Evolutionary conservation across 2,113 vertebrate species (phyloP).

Genomic region (Coptodon bakossiorum): DNA sequence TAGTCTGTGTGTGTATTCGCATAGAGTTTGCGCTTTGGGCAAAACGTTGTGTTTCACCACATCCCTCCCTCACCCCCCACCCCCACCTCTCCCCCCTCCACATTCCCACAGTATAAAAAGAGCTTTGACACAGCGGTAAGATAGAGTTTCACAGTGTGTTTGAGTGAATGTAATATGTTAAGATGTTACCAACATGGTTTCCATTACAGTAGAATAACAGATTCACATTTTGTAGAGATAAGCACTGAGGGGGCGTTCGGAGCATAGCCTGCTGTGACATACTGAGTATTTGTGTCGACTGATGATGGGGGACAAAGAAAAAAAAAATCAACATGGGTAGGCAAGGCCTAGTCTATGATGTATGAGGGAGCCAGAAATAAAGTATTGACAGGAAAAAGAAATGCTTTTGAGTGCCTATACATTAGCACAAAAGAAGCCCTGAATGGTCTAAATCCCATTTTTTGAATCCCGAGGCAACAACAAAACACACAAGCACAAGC

Average conservation of each 20-base stretch:
- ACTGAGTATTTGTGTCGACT: conserved; percentile 66
- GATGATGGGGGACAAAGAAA: conserved; percentile 53
- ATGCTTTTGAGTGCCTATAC: conserved; percentile 20
- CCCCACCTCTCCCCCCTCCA: conserved; percentile 5
- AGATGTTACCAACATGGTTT: conserved; percentile 73
- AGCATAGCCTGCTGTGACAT: conserved; percentile 68
- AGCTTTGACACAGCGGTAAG: conserved; percentile 67
- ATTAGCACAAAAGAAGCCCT: conserved; percentile 44
- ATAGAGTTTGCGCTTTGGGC: conserved; percentile 72
- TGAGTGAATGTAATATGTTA: conserved; percentile 73
- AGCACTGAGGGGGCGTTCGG: conserved; percentile 65
- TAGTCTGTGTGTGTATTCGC: conserved; percentile 68
- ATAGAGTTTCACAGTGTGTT: conserved; percentile 74
- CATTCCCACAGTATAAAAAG: conserved; percentile 65
- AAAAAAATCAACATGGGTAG: conserved; percentile 50
- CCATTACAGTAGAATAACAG: conserved; percentile 70
- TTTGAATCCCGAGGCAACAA: conserved; percentile 49
- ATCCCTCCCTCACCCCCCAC: not conserved
- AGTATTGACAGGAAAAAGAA: conserved; percentile 53
- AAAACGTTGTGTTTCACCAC: conserved; percentile 64
- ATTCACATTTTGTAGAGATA: conserved; percentile 71
- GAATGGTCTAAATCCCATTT: conserved; percentile 48
- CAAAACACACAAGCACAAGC: conserved; percentile 32
- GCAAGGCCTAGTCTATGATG: conserved; percentile 34
- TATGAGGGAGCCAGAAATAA: conserved; percentile 47